Base-by-base conservation (phyloP, 2,113 vertebrate genomes). In the Bambusicola thoracicus region DNA sequence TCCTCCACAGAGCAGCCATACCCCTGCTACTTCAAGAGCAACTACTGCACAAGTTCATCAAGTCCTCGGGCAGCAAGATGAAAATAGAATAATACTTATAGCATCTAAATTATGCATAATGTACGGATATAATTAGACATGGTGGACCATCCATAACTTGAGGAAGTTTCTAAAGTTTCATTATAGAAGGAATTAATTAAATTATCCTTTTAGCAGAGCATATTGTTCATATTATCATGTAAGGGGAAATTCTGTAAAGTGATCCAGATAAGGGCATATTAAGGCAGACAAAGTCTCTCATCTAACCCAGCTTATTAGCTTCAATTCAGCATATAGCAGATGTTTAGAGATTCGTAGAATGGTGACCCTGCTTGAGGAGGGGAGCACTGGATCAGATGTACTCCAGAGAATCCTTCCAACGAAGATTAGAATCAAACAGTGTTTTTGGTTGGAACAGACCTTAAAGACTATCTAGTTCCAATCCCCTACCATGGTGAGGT, bases 101-200 rank as follows among this genome's bases (percentile, higher is more conserved):
- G 73, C 65, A 67, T 56, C 94, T 96, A 84, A 94, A 96, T 93
- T 94, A 95, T 96, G 70, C 36, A 95, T 65, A 46, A 48, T 43
- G 6, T 59, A 76, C 55, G 29, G 51, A 12, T 93, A 92, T 93
- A 84, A 94, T 92, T 96, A 96, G 94, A 90, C 91, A 72, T 12
- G 66, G 22, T 59, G 49, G 55, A 19, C 58, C 76, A 80, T 95
- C 51, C 78, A 55, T 92, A 91, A 94, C 53, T 61, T 56, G 22
- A 74, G 10, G 85, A 93, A 63, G 51, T 55, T 53, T 74, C 68
- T 70, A 36, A 56, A 56, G 30, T 56, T 74, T 80, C 72, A 74
- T 91, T 92, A 59, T 5, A 72, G 62, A 20, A 84, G 4, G 5
- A 89, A 92, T 11, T 15, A 68, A 86, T 75, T 6, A 88, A 94